A percentile compares a stretch with the other conserved stretches of the same genome.
These are phyloP conservation scores for Galagoides demidoff DNA, from an alignment of 2,797 vertebrate species.

Conservation along the genomic window DNA sequence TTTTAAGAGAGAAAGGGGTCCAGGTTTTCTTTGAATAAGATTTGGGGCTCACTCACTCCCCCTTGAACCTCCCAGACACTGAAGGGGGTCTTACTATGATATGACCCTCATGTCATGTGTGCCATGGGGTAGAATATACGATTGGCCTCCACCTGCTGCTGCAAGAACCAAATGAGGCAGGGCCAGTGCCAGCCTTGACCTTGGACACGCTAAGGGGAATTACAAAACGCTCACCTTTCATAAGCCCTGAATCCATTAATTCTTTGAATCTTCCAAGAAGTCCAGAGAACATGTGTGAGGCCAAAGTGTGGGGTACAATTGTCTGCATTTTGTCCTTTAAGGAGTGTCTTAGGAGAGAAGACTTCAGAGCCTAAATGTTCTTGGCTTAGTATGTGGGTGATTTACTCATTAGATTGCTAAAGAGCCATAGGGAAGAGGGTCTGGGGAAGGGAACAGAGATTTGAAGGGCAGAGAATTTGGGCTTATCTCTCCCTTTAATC, in stretches of 20 bases:
- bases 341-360: not conserved
- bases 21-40: not conserved
- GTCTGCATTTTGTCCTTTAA: constrained; percentile 48
- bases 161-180: accelerated
- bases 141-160: not conserved
- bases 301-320: not conserved
- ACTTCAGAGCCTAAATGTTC: not conserved
- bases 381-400: not conserved
- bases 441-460: not conserved
- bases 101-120: not conserved
- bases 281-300: constrained; percentile 8
- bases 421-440: not conserved
- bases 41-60: not conserved
- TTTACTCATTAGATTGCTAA: not conserved
- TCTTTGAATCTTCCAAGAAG: constrained; percentile 68
- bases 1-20: not conserved
- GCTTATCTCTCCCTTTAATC: not conserved
- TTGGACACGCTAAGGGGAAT: not conserved
- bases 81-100: not conserved
- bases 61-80: not conserved
- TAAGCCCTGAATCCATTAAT: constrained; percentile 56
- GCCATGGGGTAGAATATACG: not conserved
- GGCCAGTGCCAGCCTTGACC: not conserved
- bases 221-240: constrained; percentile 3
- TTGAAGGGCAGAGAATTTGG: not conserved